Conservation (phyloP, 2,888 invertebrate genomes). For the Leptinotarsa peninsularis region DNA sequence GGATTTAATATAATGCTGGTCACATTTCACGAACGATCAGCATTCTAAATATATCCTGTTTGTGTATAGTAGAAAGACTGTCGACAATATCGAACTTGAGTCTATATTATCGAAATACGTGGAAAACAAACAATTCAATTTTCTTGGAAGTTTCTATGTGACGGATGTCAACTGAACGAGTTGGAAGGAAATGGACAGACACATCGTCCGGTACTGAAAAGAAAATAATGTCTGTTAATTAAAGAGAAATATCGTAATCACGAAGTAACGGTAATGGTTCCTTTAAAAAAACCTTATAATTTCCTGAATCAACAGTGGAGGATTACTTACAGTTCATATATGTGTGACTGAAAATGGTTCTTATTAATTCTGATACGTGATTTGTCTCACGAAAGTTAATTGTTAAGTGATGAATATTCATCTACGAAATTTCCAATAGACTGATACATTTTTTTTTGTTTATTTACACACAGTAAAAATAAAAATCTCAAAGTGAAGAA, state of each 20-base stretch:
- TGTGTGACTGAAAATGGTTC: too few species aligned
- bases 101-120: background rate
- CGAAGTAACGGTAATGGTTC: background rate
- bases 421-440: too few species aligned
- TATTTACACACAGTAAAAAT: too few species aligned
- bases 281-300: too few species aligned
- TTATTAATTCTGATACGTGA: too few species aligned
- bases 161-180: background rate
- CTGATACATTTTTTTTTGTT: too few species aligned
- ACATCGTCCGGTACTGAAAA: background rate
- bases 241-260: background rate
- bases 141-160: background rate
- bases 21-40: background rate
- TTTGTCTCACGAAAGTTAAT: too few species aligned
- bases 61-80: background rate
- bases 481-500: too few species aligned
- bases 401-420: too few species aligned
- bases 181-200: background rate
- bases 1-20: background rate
- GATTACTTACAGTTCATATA: too few species aligned
- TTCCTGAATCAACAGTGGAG: too few species aligned
- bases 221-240: background rate
- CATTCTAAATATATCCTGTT: slow-evolving; percentile 6
- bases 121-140: background rate
- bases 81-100: background rate